Evolutionary conservation across 2,888 invertebrate species (phyloP).

Genomic region (Chelonus formosanus): DNA sequence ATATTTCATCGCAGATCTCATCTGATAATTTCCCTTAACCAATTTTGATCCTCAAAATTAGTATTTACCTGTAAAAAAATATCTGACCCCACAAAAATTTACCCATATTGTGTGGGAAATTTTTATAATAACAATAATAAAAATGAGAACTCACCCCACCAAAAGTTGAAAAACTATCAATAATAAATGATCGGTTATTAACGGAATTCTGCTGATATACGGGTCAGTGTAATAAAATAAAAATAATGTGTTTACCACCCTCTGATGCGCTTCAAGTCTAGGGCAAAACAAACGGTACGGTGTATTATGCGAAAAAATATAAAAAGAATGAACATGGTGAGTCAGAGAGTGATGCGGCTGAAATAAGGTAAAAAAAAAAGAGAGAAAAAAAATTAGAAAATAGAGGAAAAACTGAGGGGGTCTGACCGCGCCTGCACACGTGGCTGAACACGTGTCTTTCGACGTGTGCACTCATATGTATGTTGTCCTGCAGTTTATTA

Average conservation of each 20-base stretch:
- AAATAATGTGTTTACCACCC: background rate
- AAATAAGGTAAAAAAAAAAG: conserved; percentile 32
- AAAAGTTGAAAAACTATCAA: background rate
- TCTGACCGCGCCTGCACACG: conserved; percentile 43
- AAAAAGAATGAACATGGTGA: conserved; percentile 8
- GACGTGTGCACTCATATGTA: conserved; percentile 44
- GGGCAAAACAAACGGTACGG: background rate
- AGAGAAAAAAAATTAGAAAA: conserved; percentile 38
- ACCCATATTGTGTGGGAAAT: too few species aligned
- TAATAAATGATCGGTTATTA: too few species aligned
- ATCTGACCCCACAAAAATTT: too few species aligned
- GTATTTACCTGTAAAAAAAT: too few species aligned
- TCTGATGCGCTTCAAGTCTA: background rate
- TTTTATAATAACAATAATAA: too few species aligned
- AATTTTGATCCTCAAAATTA: too few species aligned
- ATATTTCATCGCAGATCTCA: too few species aligned
- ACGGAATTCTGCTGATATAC: too few species aligned
- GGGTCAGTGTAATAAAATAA: too few species aligned
- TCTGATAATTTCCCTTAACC: too few species aligned
- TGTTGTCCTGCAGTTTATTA: conserved; percentile 34
- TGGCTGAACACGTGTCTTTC: conserved; percentile 56
- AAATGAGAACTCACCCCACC: background rate
- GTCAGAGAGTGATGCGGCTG: conserved; percentile 4
- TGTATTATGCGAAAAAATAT: background rate
- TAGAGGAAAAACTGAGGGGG: conserved; percentile 44